Evolutionary conservation across 2,113 vertebrate genomes (phyloP).

Genomic region (Semnopithecus entellus): DNA sequence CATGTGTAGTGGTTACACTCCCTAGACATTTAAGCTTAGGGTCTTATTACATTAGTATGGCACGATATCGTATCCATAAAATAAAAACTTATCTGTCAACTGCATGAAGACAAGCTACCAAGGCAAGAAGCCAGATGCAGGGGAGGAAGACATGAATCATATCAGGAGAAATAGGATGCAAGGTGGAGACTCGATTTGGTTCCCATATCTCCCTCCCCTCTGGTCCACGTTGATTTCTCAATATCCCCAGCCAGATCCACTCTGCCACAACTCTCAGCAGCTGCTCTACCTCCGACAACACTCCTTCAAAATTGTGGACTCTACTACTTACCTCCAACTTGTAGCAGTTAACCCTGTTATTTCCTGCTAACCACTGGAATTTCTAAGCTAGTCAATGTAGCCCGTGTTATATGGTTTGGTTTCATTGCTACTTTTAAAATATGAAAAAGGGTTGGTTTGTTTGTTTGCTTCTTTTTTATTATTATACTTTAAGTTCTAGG

Average conservation of each 20-base stretch:
- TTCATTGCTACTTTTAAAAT: conserved; percentile 30
- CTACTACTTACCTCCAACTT: not conserved
- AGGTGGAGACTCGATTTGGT: not conserved
- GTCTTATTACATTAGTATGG: not conserved
- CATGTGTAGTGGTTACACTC: not conserved
- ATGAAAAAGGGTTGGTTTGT: not conserved
- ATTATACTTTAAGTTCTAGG: too few species aligned
- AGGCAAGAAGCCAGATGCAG: not conserved
- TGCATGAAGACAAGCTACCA: conserved; percentile 19
- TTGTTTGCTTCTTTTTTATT: too few species aligned
- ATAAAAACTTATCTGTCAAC: not conserved
- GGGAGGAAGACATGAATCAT: not conserved
- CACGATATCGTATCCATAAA: not conserved
- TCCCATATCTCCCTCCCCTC: not conserved
- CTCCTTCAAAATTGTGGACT: not conserved
- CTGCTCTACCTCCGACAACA: not conserved
- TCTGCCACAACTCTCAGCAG: not conserved
- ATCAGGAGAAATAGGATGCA: not conserved
- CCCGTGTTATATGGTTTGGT: not conserved
- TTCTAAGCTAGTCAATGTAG: conserved; percentile 5
- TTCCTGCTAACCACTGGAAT: conserved; percentile 15
- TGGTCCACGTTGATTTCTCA: not conserved
- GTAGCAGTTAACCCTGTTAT: not conserved
- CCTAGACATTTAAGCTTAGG: not conserved
- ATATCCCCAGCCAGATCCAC: not conserved